Conservation (phyloP, 2,888 invertebrate genomes). For the Parnassius mnemosyne region DNA sequence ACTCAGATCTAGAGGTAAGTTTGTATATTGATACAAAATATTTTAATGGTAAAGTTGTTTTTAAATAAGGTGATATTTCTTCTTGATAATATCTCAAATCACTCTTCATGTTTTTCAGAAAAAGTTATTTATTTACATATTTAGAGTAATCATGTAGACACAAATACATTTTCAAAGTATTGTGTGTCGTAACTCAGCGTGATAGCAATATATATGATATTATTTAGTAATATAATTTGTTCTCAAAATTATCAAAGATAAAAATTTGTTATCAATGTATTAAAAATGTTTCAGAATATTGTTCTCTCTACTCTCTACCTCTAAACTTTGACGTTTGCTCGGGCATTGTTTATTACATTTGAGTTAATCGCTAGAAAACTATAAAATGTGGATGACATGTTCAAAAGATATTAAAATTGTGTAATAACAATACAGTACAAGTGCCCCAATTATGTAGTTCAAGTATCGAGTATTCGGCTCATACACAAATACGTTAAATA, state of each 20-base stretch:
- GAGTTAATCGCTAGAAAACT: slow-evolving; percentile 36
- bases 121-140: no score
- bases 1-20: slow-evolving; percentile 81
- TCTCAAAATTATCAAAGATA: not conserved
- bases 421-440: slow-evolving; percentile 37
- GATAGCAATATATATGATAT: no score
- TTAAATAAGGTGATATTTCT: no score
- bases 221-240: not conserved
- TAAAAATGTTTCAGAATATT: slow-evolving; percentile 18
- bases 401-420: slow-evolving; percentile 38
- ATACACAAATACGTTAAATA: no score
- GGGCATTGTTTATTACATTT: slow-evolving; percentile 30
- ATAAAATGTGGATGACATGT: slow-evolving; percentile 42
- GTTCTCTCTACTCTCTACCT: no score
- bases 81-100: no score
- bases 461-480: no score
- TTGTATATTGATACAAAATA: not conserved
- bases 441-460: no score
- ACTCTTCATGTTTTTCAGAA: no score
- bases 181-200: no score
- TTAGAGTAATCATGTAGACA: no score
- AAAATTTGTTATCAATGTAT: slow-evolving; percentile 15
- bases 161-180: no score
- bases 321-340: slow-evolving; percentile 15
- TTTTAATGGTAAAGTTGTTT: not conserved